These are phyloP conservation scores for Auanema freiburgensis DNA, from an alignment of 2,888 invertebrate genomes.

Conservation along the genomic window DNA sequence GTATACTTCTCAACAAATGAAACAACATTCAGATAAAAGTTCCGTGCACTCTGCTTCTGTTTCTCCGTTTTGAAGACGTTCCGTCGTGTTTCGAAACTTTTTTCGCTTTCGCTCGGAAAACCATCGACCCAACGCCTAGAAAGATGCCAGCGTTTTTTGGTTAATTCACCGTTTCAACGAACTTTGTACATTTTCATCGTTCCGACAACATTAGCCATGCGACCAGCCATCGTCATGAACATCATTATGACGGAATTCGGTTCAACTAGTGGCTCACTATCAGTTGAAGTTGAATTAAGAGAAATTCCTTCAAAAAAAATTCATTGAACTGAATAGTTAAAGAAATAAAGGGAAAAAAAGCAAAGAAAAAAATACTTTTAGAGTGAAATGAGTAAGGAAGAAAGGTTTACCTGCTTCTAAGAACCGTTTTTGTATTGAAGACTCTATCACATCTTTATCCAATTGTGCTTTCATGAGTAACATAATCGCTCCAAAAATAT, in stretches of 20 bases:
- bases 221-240: constrained; percentile 45
- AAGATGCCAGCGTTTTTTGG: background rate
- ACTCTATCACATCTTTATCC: constrained; percentile 43
- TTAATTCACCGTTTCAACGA: background rate
- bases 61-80: constrained; percentile 46
- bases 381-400: background rate
- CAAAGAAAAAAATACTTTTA: too few relatives aligned
- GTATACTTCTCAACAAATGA: constrained; percentile 27
- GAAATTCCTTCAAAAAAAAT: background rate
- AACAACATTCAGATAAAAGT: constrained; percentile 45
- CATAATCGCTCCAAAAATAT: constrained; percentile 37
- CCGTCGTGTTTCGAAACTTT: constrained; percentile 46
- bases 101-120: constrained; percentile 44
- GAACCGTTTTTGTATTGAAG: constrained; percentile 38
- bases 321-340: too few relatives aligned
- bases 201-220: constrained; percentile 48
- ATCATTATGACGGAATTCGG: constrained; percentile 27
- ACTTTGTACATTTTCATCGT: constrained; percentile 52
- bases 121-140: constrained; percentile 47
- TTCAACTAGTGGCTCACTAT: constrained; percentile 12
- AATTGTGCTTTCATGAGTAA: constrained; percentile 44
- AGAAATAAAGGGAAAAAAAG: too few relatives aligned
- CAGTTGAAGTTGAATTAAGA: background rate
- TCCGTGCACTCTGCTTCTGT: constrained; percentile 48
- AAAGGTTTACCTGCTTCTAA: constrained; percentile 31